Evolutionary conservation across 2,797 vertebrate species (phyloP), one percentile per base, ranked within the genome.

Genomic region (Myotis vivesi): DNA sequence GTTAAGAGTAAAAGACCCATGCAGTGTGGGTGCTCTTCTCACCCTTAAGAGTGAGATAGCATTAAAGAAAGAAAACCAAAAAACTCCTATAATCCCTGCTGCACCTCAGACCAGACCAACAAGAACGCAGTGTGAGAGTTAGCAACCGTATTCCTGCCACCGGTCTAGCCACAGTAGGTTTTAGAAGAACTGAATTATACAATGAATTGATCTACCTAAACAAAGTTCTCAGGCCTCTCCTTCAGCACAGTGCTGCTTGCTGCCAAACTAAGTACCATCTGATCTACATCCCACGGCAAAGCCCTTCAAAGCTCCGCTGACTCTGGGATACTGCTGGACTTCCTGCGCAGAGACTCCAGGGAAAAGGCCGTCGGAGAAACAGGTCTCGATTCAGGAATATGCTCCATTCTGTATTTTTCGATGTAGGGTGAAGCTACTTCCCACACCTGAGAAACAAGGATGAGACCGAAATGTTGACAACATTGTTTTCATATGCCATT

Each of bases 361-460:
- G 99, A 99, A 96, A 99, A 99, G 95, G 99, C 99, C 0, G 99
- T 99, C 4, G 99, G 99, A 92, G 99, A 99, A 96, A 97, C 66
- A 1, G 99, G 99, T 81, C 98, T 98, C 0, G 99, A 99, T 97
- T 99, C 99, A 0, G 99, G 99, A 97, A 99, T 98, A 89, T 99
- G 99, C 95, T 99, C 99, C 23, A 98, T 98, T 97, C 98, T 98
- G 96, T 99, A 99, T 97, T 99, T 99, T 81, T 99, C 99, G 57
- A 99, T 99, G 96, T 99, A 99, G 7, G 99, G 99, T 49, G 98
- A 93, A 89, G 99, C 99, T 59, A 99, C 99, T 30, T 98, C 95
- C 99, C 99, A 99, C 89, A 99, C 99, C 99, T 99, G 97, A 19
- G 51, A 44, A 28, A 59, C 87, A 97, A 89, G 92, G 30, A 93